Percentiles rank a stretch among this genome's conserved stretches.
Conservation (phyloP, 2,797 vertebrate genomes). For the Urosaurus nigricauda region DNA sequence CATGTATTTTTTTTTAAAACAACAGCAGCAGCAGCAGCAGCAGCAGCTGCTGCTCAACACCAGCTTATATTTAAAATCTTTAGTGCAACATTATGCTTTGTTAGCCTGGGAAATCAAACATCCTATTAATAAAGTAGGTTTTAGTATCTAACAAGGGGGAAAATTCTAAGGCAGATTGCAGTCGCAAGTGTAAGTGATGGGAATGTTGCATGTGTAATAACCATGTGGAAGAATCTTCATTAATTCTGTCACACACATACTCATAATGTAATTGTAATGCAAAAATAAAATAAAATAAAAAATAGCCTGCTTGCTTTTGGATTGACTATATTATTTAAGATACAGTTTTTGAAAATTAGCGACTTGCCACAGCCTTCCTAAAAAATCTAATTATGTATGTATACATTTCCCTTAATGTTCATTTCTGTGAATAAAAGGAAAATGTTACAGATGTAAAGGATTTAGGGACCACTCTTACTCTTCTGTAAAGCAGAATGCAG, state of each 20-base stretch:
- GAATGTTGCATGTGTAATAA: background rate
- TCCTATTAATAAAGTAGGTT: slow-evolving; percentile 37
- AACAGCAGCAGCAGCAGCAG: background rate
- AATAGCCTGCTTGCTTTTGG: background rate
- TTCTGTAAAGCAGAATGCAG: slow-evolving; percentile 6
- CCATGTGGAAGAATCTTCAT: slow-evolving; percentile 16
- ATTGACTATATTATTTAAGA: slow-evolving; percentile 20
- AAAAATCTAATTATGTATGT: background rate
- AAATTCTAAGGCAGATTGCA: slow-evolving; percentile 19
- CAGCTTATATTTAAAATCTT: slow-evolving; percentile 44
- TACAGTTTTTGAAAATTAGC: background rate
- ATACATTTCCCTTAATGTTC: slow-evolving; percentile 22
- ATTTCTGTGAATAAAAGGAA: slow-evolving; percentile 35
- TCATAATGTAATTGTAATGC: background rate
- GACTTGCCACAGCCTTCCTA: slow-evolving; percentile 19
- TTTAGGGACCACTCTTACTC: slow-evolving; percentile 14
- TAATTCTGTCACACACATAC: background rate
- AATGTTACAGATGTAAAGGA: slow-evolving; percentile 33
- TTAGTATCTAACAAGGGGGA: slow-evolving; percentile 38
- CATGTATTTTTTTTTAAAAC: slow-evolving; percentile 54
- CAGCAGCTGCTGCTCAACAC: too few relatives aligned
- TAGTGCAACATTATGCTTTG: slow-evolving; percentile 78
- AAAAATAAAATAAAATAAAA: too few relatives aligned
- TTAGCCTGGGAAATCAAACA: slow-evolving; percentile 62
- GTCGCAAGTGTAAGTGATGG: slow-evolving; percentile 42